Base-by-base conservation (phyloP, 2,113 vertebrate species). In the Petromus typicus region DNA sequence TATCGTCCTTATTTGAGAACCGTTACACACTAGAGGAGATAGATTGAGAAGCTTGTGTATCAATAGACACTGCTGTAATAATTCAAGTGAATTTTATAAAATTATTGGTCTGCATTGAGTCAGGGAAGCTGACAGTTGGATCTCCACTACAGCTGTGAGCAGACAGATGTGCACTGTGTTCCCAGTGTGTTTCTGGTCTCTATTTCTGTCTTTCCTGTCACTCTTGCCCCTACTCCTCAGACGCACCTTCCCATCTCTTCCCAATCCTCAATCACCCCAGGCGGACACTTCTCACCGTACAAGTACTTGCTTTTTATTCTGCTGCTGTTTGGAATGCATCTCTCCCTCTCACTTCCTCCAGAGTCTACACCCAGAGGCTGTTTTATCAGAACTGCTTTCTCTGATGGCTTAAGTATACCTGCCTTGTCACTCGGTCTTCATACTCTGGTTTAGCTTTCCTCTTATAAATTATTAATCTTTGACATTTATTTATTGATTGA, bases 401-500 rank as follows among this genome's bases (percentile, higher is more conserved):
- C 45, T 48, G 64, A 66, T 22, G n/a, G 78, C 45, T 37, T 67
- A 57, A 27, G 43, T 40, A 57, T 2, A 48, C 25, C 22, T 43
- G 34, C 56, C n/a, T 75, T 17, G 2, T 27, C 54, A 48, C 18
- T 79, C 23, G 20, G 9, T 64, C 79, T 61, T n/a, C 25, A 73
- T 66, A 22, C 51, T 8, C 80, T 76, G 34, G 22, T 89, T 92
- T 81, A 32, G 48, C 23, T 79, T 61, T 69, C 61, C 73, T 82
- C 34, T 79, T 73, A 34, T 78, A 40, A 40, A 61, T 75, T 79
- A 82, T 79, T 93, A 78, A 75, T 69, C 45, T 22, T 54, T 81
- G 40, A 45, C 43, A 32, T 67, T 37, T 71, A 51, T 63, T 61
- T 67, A 37, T 56, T 63, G 43, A 56, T 11, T 25, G 27, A 57